phyloP scores from a whole-genome alignment of 2,113 vertebrate genomes.

The Syrrhaptes paradoxus region DNA sequence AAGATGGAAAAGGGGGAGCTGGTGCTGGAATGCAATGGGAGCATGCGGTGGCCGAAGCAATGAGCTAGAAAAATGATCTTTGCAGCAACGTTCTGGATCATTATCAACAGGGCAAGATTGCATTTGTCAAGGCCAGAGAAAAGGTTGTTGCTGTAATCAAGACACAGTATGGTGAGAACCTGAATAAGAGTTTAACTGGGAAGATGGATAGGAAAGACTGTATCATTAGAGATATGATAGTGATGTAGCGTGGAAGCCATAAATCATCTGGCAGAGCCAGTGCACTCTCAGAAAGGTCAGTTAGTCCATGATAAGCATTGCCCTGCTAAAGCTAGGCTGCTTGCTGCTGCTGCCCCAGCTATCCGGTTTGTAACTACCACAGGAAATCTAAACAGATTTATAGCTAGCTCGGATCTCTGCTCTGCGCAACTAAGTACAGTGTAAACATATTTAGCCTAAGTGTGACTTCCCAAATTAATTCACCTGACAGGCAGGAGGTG shows the following conservation, averaged over 20 bases:
- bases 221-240: background rate
- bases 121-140: constrained; percentile 38
- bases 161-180: background rate
- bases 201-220: background rate
- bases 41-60: rapidly evolving
- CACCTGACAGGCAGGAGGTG: constrained; percentile 33
- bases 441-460: constrained; percentile 41
- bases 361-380: background rate
- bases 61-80: background rate
- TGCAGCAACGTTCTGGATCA: background rate
- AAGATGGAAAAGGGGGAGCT: background rate
- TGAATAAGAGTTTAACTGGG: constrained; percentile 13
- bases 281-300: constrained; percentile 15
- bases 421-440: constrained; percentile 11
- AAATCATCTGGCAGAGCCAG: constrained; percentile 17
- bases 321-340: background rate
- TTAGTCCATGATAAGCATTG: constrained; percentile 28
- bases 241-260: background rate
- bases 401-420: background rate
- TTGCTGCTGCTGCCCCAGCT: background rate
- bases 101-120: constrained; percentile 31
- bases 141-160: constrained; percentile 21
- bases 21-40: background rate
- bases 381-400: constrained; percentile 43
- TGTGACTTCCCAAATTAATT: constrained; percentile 49